Percentiles rank a stretch among this genome's conserved stretches.
Evolutionary conservation across 92 coral and sea anemone species (phyloP).

Genomic region (Ricordea florida): DNA sequence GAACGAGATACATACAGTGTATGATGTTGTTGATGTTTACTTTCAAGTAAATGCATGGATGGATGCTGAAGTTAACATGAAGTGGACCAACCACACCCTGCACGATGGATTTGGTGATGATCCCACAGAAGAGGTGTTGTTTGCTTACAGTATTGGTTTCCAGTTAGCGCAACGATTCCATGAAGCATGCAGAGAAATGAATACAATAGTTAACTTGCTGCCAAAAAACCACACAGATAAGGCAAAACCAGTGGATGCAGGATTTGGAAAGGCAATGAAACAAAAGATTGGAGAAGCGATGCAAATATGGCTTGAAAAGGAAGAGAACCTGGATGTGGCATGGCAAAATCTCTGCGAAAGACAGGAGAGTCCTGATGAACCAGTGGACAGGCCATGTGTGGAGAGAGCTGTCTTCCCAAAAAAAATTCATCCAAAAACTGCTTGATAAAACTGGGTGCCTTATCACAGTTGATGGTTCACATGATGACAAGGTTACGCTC

Average conservation of each 20-base stretch:
- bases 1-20: conserved; percentile 21
- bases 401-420: conserved; percentile 17
- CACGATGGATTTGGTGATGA: conserved; percentile 43
- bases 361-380: conserved; percentile 42
- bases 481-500: neutral
- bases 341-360: conserved; percentile 33
- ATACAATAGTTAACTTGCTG: conserved; percentile 25
- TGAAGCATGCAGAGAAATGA: conserved; percentile 45
- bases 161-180: conserved; percentile 35
- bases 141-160: conserved; percentile 43
- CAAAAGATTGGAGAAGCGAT: conserved; percentile 42
- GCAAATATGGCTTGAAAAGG: conserved; percentile 54
- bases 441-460: conserved; percentile 34
- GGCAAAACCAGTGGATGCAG: conserved; percentile 38
- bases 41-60: conserved; percentile 36
- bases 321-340: conserved; percentile 52
- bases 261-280: conserved; percentile 40
- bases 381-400: conserved; percentile 39
- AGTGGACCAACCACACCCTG: conserved; percentile 50
- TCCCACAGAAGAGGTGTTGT: conserved; percentile 42
- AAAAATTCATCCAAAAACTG: conserved; percentile 18
- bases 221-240: conserved; percentile 41
- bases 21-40: conserved; percentile 39
- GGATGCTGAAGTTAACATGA: conserved; percentile 39
- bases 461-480: conserved; percentile 11